phyloP scores from a whole-genome alignment of 37 sponge, comb jelly and placozoan genomes.

The Amphimedon queenslandica region DNA sequence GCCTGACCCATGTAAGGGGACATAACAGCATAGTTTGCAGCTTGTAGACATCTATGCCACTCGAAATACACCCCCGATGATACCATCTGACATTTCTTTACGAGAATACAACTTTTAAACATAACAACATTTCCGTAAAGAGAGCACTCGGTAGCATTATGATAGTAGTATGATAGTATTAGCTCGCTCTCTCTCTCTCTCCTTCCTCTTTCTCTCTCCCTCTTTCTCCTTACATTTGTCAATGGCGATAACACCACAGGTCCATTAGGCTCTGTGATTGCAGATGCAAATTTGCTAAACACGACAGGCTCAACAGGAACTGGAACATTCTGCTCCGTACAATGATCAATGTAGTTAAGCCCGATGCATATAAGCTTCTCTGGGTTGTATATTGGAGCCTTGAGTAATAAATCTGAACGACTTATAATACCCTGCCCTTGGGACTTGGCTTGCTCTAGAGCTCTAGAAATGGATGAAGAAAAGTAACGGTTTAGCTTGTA shows the following conservation, averaged over 20 bases:
- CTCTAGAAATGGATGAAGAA: slow-evolving; percentile 23
- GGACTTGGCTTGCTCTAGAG: slow-evolving; percentile 21
- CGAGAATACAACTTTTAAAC: no score
- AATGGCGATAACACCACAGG: slow-evolving; percentile 34
- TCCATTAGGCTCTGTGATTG: slow-evolving; percentile 82
- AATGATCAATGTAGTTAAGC: slow-evolving; percentile 87
- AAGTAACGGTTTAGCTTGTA: no score
- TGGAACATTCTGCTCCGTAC: slow-evolving; percentile 83
- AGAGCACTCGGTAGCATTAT: no score
- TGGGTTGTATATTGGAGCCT: slow-evolving; percentile 75
- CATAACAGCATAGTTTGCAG: no score
- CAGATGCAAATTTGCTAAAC: slow-evolving; percentile 83
- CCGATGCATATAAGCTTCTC: slow-evolving; percentile 84
- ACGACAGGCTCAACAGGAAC: slow-evolving; percentile 81
- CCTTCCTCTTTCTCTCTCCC: no score
- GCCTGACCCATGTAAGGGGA: no score
- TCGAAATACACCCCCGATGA: no score
- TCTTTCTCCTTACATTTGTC: slow-evolving; percentile 57
- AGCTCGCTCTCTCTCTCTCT: no score
- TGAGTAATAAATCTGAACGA: slow-evolving; percentile 22
- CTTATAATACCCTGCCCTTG: slow-evolving; percentile 22
- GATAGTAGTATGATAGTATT: no score
- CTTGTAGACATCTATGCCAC: no score
- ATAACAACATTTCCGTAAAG: no score
- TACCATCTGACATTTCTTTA: no score